These are phyloP conservation scores for Otolemur crassicaudatus DNA, from an alignment of 2,797 vertebrate genomes.

Conservation along the genomic window DNA sequence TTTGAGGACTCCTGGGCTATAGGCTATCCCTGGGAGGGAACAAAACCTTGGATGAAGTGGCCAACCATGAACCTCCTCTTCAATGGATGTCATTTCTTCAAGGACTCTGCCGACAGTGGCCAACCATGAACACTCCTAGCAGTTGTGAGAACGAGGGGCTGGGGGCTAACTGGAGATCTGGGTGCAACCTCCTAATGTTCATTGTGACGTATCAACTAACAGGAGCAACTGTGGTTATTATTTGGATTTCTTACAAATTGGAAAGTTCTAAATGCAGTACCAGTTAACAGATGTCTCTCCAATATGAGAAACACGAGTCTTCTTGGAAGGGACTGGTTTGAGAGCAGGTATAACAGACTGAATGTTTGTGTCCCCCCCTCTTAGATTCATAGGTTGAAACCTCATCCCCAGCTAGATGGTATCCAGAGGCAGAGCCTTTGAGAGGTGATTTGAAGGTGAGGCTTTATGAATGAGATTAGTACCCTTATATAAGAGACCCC, in stretches of 20 bases:
- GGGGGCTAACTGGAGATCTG: rapidly evolving
- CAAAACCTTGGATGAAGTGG: background rate
- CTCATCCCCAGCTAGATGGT: background rate
- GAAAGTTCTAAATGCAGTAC: background rate
- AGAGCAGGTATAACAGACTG: background rate
- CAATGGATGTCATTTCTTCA: background rate
- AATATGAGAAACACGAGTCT: background rate
- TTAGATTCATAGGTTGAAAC: background rate
- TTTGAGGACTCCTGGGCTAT: background rate
- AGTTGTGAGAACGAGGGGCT: background rate
- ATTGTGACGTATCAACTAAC: background rate
- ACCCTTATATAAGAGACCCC: background rate
- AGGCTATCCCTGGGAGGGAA: background rate
- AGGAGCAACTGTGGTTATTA: background rate
- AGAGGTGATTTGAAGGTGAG: background rate
- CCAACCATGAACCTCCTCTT: background rate
- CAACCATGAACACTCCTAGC: background rate
- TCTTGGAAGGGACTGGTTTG: background rate
- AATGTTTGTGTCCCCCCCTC: background rate
- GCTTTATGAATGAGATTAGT: background rate
- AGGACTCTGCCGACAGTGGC: background rate
- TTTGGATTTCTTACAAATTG: constrained; percentile 27
- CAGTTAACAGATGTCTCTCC: background rate
- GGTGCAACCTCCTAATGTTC: background rate
- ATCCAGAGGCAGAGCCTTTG: background rate